Evolutionary conservation across 2,113 vertebrate genomes (phyloP).

Genomic region (Abramis brama): DNA sequence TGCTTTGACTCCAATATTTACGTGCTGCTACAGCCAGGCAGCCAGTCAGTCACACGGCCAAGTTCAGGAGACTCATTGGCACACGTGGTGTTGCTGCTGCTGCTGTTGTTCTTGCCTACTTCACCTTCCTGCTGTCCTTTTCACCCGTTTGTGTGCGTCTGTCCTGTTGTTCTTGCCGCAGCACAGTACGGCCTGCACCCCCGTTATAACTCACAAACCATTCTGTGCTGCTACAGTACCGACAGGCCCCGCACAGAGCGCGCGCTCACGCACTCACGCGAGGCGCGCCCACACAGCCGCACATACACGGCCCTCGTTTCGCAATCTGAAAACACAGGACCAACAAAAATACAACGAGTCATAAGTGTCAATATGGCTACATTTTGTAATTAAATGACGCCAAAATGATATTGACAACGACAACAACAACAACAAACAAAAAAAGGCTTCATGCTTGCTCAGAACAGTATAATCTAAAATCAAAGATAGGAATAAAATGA

Average conservation of each 20-base stretch:
- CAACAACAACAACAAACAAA: not conserved
- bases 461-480: not conserved
- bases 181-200: conserved; percentile 92
- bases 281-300: not conserved
- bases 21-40: conserved; percentile 91
- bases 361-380: not conserved
- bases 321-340: conserved; percentile 34
- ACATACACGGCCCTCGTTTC: not conserved
- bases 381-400: not conserved
- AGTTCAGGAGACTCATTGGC: conserved; percentile 36
- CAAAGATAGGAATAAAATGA: not conserved
- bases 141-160: conserved; percentile 54
- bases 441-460: not conserved
- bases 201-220: conserved; percentile 90
- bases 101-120: conserved; percentile 37
- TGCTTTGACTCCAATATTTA: conserved; percentile 93
- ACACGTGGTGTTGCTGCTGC: not conserved
- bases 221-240: conserved; percentile 94
- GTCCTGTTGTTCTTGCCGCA: conserved; percentile 89
- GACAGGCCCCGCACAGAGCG: conserved; percentile 70
- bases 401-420: not conserved
- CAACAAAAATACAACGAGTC: not conserved
- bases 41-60: conserved; percentile 67
- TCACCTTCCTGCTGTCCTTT: conserved; percentile 32
- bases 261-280: conserved; percentile 6